Evolutionary conservation across 2,888 invertebrate genomes (phyloP).

Genomic region (Bembecia ichneumoniformis): DNA sequence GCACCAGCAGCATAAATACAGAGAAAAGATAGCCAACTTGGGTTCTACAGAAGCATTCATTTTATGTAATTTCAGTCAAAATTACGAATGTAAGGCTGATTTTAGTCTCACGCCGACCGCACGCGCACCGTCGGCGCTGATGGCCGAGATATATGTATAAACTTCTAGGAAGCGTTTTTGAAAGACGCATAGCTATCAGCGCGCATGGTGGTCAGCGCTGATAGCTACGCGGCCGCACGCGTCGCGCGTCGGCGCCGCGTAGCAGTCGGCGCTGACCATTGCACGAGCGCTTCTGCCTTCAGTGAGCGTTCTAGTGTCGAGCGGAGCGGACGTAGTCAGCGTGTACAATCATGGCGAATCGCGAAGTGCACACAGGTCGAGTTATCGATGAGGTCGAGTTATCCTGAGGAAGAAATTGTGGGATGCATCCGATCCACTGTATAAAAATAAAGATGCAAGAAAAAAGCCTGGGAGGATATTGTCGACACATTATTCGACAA

Average conservation of each 20-base stretch:
- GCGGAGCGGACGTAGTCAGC: neutral
- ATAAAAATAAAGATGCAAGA: neutral
- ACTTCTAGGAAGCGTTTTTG: too few species aligned
- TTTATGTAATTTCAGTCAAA: too few species aligned
- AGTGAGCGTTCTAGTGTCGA: too few species aligned
- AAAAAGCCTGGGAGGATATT: too few species aligned
- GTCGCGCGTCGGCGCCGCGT: slow-evolving; percentile 11
- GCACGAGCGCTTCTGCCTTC: slow-evolving; percentile 2
- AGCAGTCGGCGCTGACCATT: slow-evolving; percentile 4
- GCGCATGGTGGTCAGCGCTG: slow-evolving; percentile 12
- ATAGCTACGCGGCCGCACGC: slow-evolving; percentile 9
- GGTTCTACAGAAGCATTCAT: too few species aligned
- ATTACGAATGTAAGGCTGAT: too few species aligned
- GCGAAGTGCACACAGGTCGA: slow-evolving; percentile 1
- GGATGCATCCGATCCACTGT: slow-evolving; percentile 1
- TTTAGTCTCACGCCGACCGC: too few species aligned
- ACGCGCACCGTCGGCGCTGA: neutral
- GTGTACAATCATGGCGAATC: neutral
- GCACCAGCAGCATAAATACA: too few species aligned
- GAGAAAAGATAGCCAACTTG: too few species aligned
- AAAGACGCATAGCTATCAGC: slow-evolving; percentile 10
- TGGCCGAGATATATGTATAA: neutral
- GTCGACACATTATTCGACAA: too few species aligned
- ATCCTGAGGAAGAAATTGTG: slow-evolving; percentile 1
- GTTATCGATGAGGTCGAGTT: slow-evolving; percentile 1